These are phyloP conservation scores for Drosophila prosaltans DNA, from an alignment of 1,140 invertebrate genomes.

Conservation along the genomic window DNA sequence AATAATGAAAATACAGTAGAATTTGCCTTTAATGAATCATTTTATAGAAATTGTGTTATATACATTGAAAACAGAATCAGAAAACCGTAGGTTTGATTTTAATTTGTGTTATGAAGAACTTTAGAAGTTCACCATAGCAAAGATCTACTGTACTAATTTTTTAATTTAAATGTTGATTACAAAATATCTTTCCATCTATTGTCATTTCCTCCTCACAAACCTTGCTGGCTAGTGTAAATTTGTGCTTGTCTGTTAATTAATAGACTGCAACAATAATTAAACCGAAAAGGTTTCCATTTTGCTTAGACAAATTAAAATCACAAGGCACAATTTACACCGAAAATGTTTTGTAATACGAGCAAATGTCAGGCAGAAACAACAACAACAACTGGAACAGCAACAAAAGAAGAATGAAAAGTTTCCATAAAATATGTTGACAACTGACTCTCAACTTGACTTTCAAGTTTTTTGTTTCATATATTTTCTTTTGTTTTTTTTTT, in stretches of 20 bases:
- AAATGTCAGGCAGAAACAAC: neutral
- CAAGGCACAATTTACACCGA: neutral
- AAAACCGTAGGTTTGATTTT: no score
- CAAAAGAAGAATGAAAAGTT: conserved; percentile 20
- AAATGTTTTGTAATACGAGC: neutral
- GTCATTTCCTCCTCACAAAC: no score
- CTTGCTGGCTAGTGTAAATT: neutral
- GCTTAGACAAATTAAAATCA: neutral
- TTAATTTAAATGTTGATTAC: neutral
- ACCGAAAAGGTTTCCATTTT: neutral
- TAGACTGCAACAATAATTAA: neutral
- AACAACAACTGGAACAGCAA: conserved; percentile 43
- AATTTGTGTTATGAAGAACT: no score
- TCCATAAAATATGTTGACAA: conserved; percentile 22
- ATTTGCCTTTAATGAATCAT: no score
- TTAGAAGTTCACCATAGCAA: no score
- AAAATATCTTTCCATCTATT: neutral
- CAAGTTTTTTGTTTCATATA: neutral
- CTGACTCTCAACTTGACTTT: conserved; percentile 15
- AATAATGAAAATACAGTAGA: no score
- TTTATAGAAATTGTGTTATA: no score
- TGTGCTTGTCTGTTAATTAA: neutral
- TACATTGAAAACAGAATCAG: no score
- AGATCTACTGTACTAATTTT: no score
- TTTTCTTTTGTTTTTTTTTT: neutral